Evolutionary conservation across 2,888 invertebrate genomes (phyloP).

Genomic region (Oscheius sp.): DNA sequence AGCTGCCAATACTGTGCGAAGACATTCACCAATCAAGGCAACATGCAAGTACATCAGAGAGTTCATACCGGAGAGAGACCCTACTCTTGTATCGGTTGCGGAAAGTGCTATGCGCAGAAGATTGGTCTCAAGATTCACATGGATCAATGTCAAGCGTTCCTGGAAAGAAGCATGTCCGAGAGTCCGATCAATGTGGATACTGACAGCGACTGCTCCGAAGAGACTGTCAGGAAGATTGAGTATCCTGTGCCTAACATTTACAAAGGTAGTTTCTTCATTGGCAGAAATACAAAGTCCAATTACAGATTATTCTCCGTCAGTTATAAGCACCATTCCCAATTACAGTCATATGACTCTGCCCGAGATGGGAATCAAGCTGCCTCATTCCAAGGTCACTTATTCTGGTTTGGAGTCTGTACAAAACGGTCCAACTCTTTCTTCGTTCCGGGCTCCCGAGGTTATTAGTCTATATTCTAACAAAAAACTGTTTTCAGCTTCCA

Average conservation of each 20-base stretch:
- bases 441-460: slow-evolving; percentile 44
- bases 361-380: slow-evolving; percentile 8
- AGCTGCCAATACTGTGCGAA: slow-evolving; percentile 68
- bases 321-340: not conserved
- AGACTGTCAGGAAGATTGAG: slow-evolving; percentile 20
- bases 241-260: slow-evolving; percentile 27
- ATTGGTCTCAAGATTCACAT: slow-evolving; percentile 70
- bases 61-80: slow-evolving; percentile 62
- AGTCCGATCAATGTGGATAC: slow-evolving; percentile 44
- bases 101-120: slow-evolving; percentile 68
- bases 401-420: not conserved
- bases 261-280: slow-evolving; percentile 8
- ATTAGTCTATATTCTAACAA: not conserved
- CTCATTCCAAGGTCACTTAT: slow-evolving; percentile 22
- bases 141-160: slow-evolving; percentile 65
- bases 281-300: not conserved
- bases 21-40: slow-evolving; percentile 69
- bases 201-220: slow-evolving; percentile 35
- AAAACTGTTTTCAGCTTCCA: slow-evolving; percentile 32
- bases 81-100: slow-evolving; percentile 68
- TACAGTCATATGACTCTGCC: slow-evolving; percentile 13
- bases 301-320: slow-evolving; percentile 22
- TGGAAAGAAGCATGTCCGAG: slow-evolving; percentile 35
- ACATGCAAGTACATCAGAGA: slow-evolving; percentile 63
- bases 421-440: slow-evolving; percentile 28